Conservation (phyloP, 2,888 invertebrate genomes). For the Dasypolia templi region DNA sequence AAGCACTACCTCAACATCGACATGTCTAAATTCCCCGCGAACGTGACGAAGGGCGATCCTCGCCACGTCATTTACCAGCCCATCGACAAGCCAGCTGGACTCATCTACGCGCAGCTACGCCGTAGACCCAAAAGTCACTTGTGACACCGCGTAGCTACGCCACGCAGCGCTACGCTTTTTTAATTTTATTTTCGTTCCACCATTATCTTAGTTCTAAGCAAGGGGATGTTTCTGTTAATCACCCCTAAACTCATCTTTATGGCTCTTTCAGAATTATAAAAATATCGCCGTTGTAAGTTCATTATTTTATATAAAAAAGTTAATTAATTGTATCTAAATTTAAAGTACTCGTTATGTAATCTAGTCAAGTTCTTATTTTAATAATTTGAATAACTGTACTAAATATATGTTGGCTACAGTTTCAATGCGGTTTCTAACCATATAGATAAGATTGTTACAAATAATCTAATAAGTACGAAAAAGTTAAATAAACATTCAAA, state of each 20-base stretch:
- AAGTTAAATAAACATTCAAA: slow-evolving; percentile 66
- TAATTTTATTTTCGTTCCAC: slow-evolving; percentile 46
- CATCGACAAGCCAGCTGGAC: slow-evolving; percentile 94
- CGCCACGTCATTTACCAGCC: slow-evolving; percentile 93
- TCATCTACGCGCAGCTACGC: slow-evolving; percentile 93
- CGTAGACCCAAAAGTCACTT: slow-evolving; percentile 90
- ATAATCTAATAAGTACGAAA: slow-evolving; percentile 58
- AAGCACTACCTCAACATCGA: slow-evolving; percentile 95
- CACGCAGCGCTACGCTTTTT: slow-evolving; percentile 66
- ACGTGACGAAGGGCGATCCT: slow-evolving; percentile 91
- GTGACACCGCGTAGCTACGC: slow-evolving; percentile 86
- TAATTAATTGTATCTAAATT: slow-evolving; percentile 57
- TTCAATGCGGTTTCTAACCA: slow-evolving; percentile 55
- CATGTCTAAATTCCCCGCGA: slow-evolving; percentile 93
- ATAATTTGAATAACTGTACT: slow-evolving; percentile 51
- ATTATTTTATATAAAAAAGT: slow-evolving; percentile 49
- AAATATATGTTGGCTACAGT: slow-evolving; percentile 56
- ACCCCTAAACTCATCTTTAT: slow-evolving; percentile 46
- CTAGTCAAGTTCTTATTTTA: slow-evolving; percentile 66
- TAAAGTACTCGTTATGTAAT: slow-evolving; percentile 61
- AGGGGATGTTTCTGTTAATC: slow-evolving; percentile 51
- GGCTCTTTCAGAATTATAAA: slow-evolving; percentile 37
- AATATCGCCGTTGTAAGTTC: slow-evolving; percentile 53
- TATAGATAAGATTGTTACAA: slow-evolving; percentile 57
- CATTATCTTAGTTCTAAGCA: slow-evolving; percentile 53